Conservation (phyloP, 2,113 vertebrate species). For the Leucosticte australis region DNA sequence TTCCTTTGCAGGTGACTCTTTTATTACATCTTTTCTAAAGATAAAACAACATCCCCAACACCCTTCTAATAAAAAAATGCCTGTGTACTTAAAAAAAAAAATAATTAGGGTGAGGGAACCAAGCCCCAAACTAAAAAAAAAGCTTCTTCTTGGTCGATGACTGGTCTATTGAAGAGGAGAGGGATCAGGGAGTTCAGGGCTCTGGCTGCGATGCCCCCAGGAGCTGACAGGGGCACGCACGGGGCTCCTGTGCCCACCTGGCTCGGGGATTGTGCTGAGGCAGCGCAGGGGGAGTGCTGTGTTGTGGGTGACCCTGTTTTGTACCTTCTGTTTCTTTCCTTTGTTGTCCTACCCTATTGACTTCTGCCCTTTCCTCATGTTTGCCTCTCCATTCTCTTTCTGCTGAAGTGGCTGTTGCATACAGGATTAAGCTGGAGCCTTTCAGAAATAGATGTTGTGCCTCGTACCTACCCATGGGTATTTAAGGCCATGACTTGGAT, state of each 20-base stretch:
- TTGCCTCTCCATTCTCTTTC: not conserved
- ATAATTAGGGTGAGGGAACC: not conserved
- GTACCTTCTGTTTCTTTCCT: not conserved
- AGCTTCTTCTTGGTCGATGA: not conserved
- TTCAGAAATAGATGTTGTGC: slow-evolving; percentile 41
- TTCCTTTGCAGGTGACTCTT: not conserved
- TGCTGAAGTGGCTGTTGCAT: not conserved
- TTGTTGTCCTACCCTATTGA: slow-evolving; percentile 14
- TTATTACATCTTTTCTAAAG: not conserved
- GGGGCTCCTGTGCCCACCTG: not conserved
- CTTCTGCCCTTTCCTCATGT: not conserved
- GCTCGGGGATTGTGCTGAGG: not conserved
- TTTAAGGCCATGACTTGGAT: slow-evolving; percentile 43
- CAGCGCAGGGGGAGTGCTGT: not conserved
- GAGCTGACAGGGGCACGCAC: not conserved
- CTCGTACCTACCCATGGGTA: slow-evolving; percentile 46
- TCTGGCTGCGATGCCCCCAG: not conserved
- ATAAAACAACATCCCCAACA: not conserved
- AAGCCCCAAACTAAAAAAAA: not conserved
- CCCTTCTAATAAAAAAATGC: not conserved
- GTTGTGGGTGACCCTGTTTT: not conserved
- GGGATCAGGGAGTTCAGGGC: not conserved
- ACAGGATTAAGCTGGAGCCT: slow-evolving; percentile 9
- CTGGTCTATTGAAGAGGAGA: not conserved
- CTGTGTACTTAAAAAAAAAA: not conserved